phyloP scores from a whole-genome alignment of 2,888 invertebrate genomes.

The Heliconius hortense region DNA sequence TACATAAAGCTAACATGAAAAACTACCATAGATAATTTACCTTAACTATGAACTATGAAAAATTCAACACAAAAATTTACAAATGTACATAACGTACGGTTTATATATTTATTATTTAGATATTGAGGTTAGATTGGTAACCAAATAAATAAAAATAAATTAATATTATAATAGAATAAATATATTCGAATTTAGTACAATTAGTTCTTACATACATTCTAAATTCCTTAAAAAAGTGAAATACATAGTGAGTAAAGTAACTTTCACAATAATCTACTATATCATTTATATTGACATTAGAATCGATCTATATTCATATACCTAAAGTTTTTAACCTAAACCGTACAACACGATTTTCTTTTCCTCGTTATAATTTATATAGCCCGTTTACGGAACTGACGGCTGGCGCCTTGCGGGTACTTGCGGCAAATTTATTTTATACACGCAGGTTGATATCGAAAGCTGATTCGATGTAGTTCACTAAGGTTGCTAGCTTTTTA shows the following conservation, averaged over 20 bases:
- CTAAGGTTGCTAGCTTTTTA: slow-evolving; percentile 40
- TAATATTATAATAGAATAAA: background rate
- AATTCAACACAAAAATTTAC: too few species aligned
- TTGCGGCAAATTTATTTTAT: slow-evolving; percentile 45
- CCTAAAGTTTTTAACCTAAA: background rate
- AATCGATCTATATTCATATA: background rate
- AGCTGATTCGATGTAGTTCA: slow-evolving; percentile 45
- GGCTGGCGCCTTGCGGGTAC: slow-evolving; percentile 36
- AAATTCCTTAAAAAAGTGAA: too few species aligned
- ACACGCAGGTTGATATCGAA: slow-evolving; percentile 55
- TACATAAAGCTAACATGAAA: background rate
- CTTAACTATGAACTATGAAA: background rate
- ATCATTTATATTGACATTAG: background rate
- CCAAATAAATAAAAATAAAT: background rate
- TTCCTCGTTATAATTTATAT: slow-evolving; percentile 39
- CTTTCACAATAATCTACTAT: background rate
- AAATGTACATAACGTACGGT: too few species aligned
- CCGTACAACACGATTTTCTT: slow-evolving; percentile 8
- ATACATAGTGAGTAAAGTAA: background rate
- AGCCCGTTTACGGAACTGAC: slow-evolving; percentile 30
- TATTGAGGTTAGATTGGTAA: too few species aligned
- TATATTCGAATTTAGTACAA: background rate
- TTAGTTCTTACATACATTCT: too few species aligned
- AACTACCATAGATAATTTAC: background rate
- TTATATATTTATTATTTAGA: too few species aligned